Conservation (phyloP, 2,797 vertebrate species). For the Fundulus diaphanus region DNA sequence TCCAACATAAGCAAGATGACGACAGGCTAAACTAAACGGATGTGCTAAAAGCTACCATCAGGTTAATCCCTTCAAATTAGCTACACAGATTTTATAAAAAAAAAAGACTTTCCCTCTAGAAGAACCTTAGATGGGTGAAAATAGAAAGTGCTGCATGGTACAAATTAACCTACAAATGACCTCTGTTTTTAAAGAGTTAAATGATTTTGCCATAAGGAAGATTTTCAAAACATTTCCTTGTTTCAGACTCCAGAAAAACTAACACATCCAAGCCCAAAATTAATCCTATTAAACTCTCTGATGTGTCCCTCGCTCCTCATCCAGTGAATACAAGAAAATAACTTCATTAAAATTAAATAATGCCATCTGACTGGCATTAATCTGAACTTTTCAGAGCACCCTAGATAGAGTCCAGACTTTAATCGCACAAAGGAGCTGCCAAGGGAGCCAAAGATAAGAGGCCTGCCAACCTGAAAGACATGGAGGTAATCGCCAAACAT, state of each 20-base stretch:
- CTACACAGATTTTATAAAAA: slow-evolving; percentile 10
- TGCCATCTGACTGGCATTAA: too few species aligned
- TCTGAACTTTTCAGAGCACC: too few species aligned
- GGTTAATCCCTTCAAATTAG: slow-evolving; percentile 12
- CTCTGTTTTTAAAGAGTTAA: neutral
- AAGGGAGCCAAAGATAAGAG: too few species aligned
- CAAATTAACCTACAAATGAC: slow-evolving; percentile 15
- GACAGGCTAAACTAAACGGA: slow-evolving; percentile 28
- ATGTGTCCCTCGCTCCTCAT: too few species aligned
- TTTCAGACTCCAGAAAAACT: neutral
- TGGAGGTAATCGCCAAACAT: too few species aligned
- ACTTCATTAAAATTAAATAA: too few species aligned
- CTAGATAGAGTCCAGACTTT: too few species aligned
- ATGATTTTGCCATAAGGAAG: neutral
- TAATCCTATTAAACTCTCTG: too few species aligned
- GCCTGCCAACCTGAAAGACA: too few species aligned
- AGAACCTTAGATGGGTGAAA: slow-evolving; percentile 1
- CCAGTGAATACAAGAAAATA: too few species aligned
- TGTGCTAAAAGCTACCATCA: slow-evolving; percentile 31
- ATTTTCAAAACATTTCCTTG: neutral
- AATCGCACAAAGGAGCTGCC: too few species aligned
- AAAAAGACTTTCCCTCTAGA: neutral
- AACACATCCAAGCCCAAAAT: too few species aligned
- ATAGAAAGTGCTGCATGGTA: neutral
- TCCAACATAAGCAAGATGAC: slow-evolving; percentile 33